Percentiles rank a stretch among this genome's conserved stretches.
phyloP scores from a whole-genome alignment of 2,888 invertebrate genomes.

The Caenorhabditis japonica region DNA sequence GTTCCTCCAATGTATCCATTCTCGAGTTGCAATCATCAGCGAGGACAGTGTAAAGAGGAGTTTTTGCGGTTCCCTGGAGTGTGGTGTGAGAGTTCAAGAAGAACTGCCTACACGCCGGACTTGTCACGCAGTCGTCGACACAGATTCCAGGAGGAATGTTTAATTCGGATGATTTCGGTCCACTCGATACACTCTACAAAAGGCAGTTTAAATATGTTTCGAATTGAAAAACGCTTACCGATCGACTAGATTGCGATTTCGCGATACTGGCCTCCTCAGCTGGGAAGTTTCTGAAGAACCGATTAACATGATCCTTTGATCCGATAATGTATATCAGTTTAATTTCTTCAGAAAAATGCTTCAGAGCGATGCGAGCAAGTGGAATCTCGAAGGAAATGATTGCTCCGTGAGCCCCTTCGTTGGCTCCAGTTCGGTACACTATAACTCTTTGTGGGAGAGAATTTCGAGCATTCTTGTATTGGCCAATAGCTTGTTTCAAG shows the following conservation, averaged over 20 bases:
- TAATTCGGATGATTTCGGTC: conserved; percentile 37
- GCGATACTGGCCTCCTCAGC: no score
- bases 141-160: conserved; percentile 69
- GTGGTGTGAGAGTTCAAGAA: conserved; percentile 71
- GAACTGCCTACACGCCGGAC: conserved; percentile 68
- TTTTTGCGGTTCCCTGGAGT: conserved; percentile 72
- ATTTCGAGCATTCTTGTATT: neutral
- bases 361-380: conserved; percentile 48
- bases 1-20: conserved; percentile 62
- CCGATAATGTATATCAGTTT: conserved; percentile 63
- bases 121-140: conserved; percentile 62
- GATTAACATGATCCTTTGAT: conserved; percentile 63
- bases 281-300: conserved; percentile 46
- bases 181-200: no score
- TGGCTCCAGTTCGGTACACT: conserved; percentile 62
- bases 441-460: conserved; percentile 50
- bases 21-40: conserved; percentile 57
- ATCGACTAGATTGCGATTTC: no score
- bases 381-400: conserved; percentile 66
- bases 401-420: conserved; percentile 58
- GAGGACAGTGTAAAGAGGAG: conserved; percentile 72
- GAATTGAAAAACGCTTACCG: no score
- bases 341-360: conserved; percentile 5
- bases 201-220: no score
- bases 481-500: neutral